Percentiles rank a stretch among this genome's conserved stretches.
These are phyloP conservation scores for Lasius fuliginosus DNA, from an alignment of 2,888 invertebrate genomes.

Conservation along the genomic window DNA sequence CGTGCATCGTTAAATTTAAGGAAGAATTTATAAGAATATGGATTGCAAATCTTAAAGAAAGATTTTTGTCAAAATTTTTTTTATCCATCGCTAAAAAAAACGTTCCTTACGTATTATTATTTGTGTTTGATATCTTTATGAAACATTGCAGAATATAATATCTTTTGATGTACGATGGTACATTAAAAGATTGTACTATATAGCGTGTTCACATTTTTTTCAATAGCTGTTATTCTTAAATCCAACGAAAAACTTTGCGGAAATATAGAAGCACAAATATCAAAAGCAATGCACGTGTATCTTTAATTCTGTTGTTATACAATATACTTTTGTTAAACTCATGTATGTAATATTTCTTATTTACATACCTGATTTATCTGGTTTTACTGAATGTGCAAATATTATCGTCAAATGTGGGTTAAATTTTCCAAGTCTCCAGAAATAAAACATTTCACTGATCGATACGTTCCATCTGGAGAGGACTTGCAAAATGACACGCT, in stretches of 20 bases:
- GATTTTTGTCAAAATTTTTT: too few relatives aligned
- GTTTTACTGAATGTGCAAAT: neutral
- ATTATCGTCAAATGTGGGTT: neutral
- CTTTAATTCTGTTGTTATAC: neutral
- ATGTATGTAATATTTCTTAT: neutral
- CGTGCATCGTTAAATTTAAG: neutral
- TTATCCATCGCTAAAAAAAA: too few relatives aligned
- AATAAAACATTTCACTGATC: neutral
- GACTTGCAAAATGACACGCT: neutral
- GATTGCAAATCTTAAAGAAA: too few relatives aligned
- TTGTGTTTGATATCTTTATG: neutral
- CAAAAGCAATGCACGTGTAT: neutral
- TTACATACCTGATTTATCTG: neutral
- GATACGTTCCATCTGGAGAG: neutral
- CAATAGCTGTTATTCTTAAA: neutral
- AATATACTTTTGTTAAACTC: neutral
- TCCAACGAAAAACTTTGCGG: neutral
- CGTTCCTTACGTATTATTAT: too few relatives aligned
- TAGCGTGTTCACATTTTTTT: constrained; percentile 26
- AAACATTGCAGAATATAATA: constrained; percentile 32
- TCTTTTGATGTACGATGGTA: constrained; percentile 41
- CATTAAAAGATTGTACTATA: neutral
- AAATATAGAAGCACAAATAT: neutral
- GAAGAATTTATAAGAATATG: neutral
- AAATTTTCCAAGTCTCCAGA: neutral